Evolutionary conservation across 2,888 invertebrate species (phyloP).

Genomic region (Hofmannophila pseudospretella): DNA sequence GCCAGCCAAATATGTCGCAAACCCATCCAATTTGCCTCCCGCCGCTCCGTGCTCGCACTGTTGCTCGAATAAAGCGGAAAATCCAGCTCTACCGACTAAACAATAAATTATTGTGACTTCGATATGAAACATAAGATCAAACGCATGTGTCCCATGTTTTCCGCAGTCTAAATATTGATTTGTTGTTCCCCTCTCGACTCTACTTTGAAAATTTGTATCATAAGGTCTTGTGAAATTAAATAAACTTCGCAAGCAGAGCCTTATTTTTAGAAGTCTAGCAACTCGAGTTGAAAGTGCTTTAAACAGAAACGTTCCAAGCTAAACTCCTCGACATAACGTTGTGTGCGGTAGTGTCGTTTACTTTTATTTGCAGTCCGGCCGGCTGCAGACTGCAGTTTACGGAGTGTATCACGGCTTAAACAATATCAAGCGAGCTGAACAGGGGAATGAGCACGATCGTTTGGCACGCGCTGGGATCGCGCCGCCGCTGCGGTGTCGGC

Average conservation of each 20-base stretch:
- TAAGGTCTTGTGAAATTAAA: neutral
- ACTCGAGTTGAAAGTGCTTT: conserved; percentile 14
- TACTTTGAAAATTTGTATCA: neutral
- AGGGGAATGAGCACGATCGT: conserved; percentile 52
- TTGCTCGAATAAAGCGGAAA: conserved; percentile 68
- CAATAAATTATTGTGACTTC: conserved; percentile 61
- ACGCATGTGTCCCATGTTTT: conserved; percentile 26
- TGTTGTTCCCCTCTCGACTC: conserved; percentile 1
- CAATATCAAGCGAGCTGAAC: conserved; percentile 33
- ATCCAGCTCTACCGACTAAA: conserved; percentile 54
- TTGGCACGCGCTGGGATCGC: conserved; percentile 47
- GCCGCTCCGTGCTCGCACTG: conserved; percentile 39
- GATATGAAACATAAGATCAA: conserved; percentile 43
- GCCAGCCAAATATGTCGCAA: conserved; percentile 70
- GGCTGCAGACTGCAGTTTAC: conserved; percentile 37
- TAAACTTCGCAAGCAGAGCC: conserved; percentile 2
- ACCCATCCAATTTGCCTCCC: conserved; percentile 71
- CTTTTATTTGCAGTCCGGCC: conserved; percentile 34
- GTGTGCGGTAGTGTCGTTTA: conserved; percentile 31
- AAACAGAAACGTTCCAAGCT: conserved; percentile 11
- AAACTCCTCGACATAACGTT: conserved; percentile 15
- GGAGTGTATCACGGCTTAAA: conserved; percentile 43
- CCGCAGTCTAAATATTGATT: conserved; percentile 9
- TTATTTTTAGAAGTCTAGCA: conserved; percentile 5
- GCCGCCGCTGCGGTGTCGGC: conserved; percentile 59